phyloP scores from a whole-genome alignment of 2,113 vertebrate species.

The Sturnus vulgaris region DNA sequence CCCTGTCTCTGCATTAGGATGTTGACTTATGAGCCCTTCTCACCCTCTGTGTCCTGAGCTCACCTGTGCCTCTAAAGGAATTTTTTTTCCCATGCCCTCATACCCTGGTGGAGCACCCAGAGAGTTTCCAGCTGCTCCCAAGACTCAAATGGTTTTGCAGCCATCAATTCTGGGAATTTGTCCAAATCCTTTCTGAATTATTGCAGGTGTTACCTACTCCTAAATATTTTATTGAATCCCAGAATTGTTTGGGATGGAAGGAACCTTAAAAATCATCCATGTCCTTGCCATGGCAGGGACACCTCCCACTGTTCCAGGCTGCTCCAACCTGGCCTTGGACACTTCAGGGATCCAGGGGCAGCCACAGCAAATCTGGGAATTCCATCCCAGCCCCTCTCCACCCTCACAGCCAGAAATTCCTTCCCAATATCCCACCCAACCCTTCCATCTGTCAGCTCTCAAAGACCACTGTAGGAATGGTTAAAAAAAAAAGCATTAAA shows the following conservation, averaged over 20 bases:
- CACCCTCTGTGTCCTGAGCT: accelerated
- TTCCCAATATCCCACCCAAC: not conserved
- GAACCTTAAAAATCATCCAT: accelerated
- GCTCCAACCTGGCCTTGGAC: not conserved
- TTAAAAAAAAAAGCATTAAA: too few relatives aligned
- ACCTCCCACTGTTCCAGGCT: not conserved
- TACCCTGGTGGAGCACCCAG: not conserved
- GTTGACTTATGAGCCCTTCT: not conserved
- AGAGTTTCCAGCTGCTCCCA: not conserved
- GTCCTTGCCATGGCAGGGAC: not conserved
- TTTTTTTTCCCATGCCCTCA: not conserved
- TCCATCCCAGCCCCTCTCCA: not conserved
- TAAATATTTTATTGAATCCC: not conserved
- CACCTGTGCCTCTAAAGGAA: not conserved
- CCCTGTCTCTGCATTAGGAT: not conserved
- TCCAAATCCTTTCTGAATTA: not conserved
- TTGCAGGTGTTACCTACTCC: accelerated
- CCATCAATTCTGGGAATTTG: accelerated
- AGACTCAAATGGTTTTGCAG: not conserved
- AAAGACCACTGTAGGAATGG: not conserved
- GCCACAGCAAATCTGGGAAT: not conserved
- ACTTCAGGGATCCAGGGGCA: not conserved
- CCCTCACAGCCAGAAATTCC: not conserved
- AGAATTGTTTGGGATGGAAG: not conserved
- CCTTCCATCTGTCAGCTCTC: not conserved